Percentiles rank a stretch among this genome's conserved stretches.
Evolutionary conservation across 2,797 vertebrate species (phyloP).

Genomic region (Argentina silus): DNA sequence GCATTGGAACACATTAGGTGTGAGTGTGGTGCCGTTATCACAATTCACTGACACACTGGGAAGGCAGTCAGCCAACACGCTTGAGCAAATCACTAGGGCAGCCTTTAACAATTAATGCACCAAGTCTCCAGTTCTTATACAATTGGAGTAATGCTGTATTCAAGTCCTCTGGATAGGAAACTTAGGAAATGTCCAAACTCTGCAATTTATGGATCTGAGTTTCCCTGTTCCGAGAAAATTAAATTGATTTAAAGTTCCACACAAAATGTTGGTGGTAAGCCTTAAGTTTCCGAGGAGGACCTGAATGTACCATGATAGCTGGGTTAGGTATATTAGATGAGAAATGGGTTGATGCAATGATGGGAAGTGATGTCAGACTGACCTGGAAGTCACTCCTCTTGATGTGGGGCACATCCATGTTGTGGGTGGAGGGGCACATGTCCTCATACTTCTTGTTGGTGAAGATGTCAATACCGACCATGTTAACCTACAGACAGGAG

Average conservation of each 20-base stretch:
- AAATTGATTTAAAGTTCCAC: too few species aligned
- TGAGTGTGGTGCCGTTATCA: neutral
- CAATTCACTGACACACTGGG: neutral
- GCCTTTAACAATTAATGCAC: neutral
- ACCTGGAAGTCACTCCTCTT: slow-evolving; percentile 97
- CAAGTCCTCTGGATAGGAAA: too few species aligned
- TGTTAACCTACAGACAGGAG: slow-evolving; percentile 83
- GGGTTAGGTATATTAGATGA: too few species aligned
- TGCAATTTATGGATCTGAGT: too few species aligned
- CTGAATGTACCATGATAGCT: too few species aligned
- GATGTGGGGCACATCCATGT: slow-evolving; percentile 98
- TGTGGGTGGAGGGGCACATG: slow-evolving; percentile 99
- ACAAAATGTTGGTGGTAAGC: too few species aligned
- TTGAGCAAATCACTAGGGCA: neutral
- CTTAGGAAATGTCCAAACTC: too few species aligned
- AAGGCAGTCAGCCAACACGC: neutral
- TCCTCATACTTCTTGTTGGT: slow-evolving; percentile 99
- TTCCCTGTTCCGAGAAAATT: too few species aligned
- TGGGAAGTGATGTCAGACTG: slow-evolving; percentile 36
- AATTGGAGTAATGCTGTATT: too few species aligned
- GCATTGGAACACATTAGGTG: neutral
- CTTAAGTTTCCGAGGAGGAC: too few species aligned
- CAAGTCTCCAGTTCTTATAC: too few species aligned
- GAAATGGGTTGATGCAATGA: neutral
- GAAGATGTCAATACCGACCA: slow-evolving; percentile 99